Evolutionary conservation across 1,140 invertebrate genomes (phyloP), one percentile per base, ranked within the genome.

Genomic region (Drosophila seguyi): DNA sequence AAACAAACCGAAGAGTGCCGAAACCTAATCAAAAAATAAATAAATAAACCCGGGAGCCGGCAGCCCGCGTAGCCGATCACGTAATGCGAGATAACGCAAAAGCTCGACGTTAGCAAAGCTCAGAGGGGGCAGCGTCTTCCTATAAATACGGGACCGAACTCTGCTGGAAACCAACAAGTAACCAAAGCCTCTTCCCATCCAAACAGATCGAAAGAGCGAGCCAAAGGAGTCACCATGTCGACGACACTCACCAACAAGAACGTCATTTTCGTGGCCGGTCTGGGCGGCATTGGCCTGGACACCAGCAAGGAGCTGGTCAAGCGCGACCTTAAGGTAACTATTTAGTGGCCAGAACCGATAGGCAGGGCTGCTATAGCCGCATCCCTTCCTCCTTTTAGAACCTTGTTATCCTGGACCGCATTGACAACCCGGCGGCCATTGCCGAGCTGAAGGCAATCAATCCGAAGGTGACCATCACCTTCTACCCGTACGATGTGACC

Each of bases 261-360:
- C 66, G 75, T 92, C 0, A 75, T 92, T 52, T 92, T 92, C 38
- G 91, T 92, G 34, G 91, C 88, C 36, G 91, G 77, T 47, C 73
- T 92, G 50, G 91, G 91, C 27, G 88, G 82, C 38, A 92, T 92
- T 72, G 91, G 91, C 31, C 66, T 91, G 52, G 91, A 83, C 69
- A 86, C 88, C 55, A 84, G 79, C 53, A 68, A 63, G 42, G 81
- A 90, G 61, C 67, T 90, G 25, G 72, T 90, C 57, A 90, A 86
- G 50, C 45, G 65, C 4, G 55, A 75, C 27, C 67, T 90, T 6
- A 86, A 82, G 85, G 85, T 87, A 62, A n/a, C 45, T 14, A 6
- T 3, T 36, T 5, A 13, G 34, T 18, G 6, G 3, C 11, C 8
- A 5, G 13, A 14, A 22, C 18, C 14, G 6, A 41, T 10, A 18